These are phyloP conservation scores for Rhinogobio ventralis DNA, from an alignment of 2,797 vertebrate species.

Conservation along the genomic window DNA sequence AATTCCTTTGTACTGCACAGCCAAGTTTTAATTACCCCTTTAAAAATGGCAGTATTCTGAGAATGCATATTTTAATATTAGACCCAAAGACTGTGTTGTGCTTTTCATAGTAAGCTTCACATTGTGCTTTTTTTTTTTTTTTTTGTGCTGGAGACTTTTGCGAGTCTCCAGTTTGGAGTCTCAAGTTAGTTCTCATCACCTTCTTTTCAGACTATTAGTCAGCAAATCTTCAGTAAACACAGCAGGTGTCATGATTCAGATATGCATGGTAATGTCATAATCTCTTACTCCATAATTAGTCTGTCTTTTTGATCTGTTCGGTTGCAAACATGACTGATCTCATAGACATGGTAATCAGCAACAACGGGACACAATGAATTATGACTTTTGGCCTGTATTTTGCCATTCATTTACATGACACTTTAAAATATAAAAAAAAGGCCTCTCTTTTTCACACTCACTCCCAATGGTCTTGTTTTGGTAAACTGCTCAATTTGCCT, in stretches of 20 bases:
- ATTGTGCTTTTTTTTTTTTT: too few relatives aligned
- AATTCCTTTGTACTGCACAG: background rate
- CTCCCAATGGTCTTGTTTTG: conserved; percentile 28
- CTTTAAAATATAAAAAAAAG: background rate
- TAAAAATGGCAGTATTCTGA: background rate
- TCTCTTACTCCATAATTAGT: background rate
- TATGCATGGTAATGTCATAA: conserved; percentile 1
- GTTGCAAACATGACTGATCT: background rate
- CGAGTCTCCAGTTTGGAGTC: background rate
- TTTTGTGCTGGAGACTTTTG: too few relatives aligned
- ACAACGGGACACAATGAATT: background rate
- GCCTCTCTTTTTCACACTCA: background rate
- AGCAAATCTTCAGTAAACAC: background rate
- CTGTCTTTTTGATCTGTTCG: background rate
- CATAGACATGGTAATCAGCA: background rate
- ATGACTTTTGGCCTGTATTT: background rate
- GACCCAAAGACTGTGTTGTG: background rate
- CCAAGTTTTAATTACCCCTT: background rate
- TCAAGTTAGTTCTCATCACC: background rate
- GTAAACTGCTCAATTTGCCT: conserved; percentile 38
- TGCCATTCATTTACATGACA: background rate
- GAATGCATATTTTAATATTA: background rate
- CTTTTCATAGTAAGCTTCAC: too few relatives aligned
- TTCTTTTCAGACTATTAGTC: conserved; percentile 8
- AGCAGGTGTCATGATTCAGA: conserved; percentile 9